Evolutionary conservation across 2,888 invertebrate genomes (phyloP).

Genomic region (Tachina fera): DNA sequence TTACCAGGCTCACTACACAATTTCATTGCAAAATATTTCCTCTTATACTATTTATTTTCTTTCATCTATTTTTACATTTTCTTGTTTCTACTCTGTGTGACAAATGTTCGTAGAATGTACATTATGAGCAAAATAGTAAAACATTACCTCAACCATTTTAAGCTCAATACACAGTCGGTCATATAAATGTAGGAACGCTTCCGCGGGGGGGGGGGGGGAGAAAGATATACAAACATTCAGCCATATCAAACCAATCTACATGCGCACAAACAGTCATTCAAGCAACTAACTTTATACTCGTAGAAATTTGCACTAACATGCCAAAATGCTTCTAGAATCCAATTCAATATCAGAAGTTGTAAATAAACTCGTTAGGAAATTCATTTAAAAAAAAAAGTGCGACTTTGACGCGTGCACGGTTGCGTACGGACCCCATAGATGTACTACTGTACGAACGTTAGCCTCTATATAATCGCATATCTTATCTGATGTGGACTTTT

Average conservation of each 20-base stretch:
- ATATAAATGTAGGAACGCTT: background rate
- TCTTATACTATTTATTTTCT: conserved; percentile 42
- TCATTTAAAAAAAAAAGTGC: too few relatives aligned
- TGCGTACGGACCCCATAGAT: too few relatives aligned
- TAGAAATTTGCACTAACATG: conserved; percentile 24
- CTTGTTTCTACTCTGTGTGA: conserved; percentile 50
- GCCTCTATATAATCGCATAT: too few relatives aligned
- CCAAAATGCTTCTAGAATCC: conserved; percentile 43
- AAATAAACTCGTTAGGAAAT: conserved; percentile 28
- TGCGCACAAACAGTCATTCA: background rate
- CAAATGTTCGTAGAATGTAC: conserved; percentile 61
- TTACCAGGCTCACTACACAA: conserved; percentile 54
- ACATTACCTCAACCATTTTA: conserved; percentile 57
- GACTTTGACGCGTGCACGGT: too few relatives aligned
- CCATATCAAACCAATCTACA: conserved; percentile 5
- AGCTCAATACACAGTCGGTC: conserved; percentile 1
- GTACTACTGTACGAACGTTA: too few relatives aligned
- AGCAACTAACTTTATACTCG: conserved; percentile 28
- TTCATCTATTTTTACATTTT: conserved; percentile 9
- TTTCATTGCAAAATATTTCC: conserved; percentile 54
- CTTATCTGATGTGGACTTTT: too few relatives aligned
- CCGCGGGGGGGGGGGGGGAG: background rate
- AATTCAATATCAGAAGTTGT: conserved; percentile 35
- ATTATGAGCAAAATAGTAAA: conserved; percentile 57
- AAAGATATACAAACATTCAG: background rate